Evolutionary conservation across 1,140 invertebrate species (phyloP).

Genomic region (Bombyx mori): DNA sequence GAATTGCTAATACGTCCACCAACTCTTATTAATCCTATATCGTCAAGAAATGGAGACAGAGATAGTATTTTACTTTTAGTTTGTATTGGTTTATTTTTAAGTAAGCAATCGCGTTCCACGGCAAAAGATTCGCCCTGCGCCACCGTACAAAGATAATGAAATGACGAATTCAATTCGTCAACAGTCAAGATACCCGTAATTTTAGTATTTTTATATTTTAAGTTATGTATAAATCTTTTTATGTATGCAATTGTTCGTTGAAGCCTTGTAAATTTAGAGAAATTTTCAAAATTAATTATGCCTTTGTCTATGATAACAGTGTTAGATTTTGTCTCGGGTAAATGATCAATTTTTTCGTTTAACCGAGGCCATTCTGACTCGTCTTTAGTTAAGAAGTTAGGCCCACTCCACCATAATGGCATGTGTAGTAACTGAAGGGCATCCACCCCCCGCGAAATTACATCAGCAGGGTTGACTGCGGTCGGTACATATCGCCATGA

Average conservation of each 20-base stretch:
- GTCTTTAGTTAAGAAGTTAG: too few relatives aligned
- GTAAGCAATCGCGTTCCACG: too few relatives aligned
- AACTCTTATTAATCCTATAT: too few relatives aligned
- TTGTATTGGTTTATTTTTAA: too few relatives aligned
- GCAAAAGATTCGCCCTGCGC: too few relatives aligned
- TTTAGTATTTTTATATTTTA: slow-evolving; percentile 1
- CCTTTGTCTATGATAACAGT: background rate
- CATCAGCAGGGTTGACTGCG: slow-evolving; percentile 25
- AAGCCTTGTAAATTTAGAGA: slow-evolving; percentile 5
- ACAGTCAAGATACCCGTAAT: slow-evolving; percentile 3
- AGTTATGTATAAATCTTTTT: slow-evolving; percentile 11
- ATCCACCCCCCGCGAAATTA: slow-evolving; percentile 24
- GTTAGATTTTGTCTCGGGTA: slow-evolving; percentile 8
- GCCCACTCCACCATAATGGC: too few relatives aligned
- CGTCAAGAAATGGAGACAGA: too few relatives aligned
- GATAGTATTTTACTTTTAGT: too few relatives aligned
- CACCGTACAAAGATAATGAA: slow-evolving; percentile 1
- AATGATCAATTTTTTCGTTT: slow-evolving; percentile 10
- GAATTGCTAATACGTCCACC: too few relatives aligned
- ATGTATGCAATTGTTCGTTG: background rate
- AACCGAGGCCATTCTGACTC: too few relatives aligned
- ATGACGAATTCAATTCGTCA: slow-evolving; percentile 8
- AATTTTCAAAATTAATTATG: slow-evolving; percentile 8
- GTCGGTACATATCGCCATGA: slow-evolving; percentile 21
- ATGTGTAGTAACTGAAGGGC: too few relatives aligned